Evolutionary conservation across 2,113 vertebrate genomes (phyloP).

Genomic region (Atlantisia rogersi): DNA sequence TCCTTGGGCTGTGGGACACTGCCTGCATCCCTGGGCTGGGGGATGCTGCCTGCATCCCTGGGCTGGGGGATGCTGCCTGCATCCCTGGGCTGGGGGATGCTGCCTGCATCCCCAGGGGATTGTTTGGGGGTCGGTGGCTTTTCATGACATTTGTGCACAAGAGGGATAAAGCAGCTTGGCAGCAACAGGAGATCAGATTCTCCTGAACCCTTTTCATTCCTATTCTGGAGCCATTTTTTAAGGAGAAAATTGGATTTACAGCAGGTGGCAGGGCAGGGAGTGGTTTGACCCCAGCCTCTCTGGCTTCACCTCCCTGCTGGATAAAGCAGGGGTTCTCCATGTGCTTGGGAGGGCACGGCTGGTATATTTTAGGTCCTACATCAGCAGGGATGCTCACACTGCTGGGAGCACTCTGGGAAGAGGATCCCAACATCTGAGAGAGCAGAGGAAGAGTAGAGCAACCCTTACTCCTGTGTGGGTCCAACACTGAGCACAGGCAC

Average conservation of each 20-base stretch:
- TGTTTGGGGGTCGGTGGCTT: rapidly evolving
- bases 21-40: too few relatives aligned
- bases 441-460: background rate
- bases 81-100: too few relatives aligned
- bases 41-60: too few relatives aligned
- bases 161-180: background rate
- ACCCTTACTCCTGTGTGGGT: rapidly evolving
- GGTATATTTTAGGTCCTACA: rapidly evolving
- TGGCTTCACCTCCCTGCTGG: background rate
- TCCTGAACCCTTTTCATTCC: background rate
- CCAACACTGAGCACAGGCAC: background rate
- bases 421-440: background rate
- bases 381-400: background rate
- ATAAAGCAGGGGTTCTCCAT: background rate
- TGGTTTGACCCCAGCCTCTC: rapidly evolving
- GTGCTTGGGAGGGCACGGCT: rapidly evolving
- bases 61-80: too few relatives aligned
- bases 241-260: background rate
- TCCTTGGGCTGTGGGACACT: background rate
- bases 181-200: background rate
- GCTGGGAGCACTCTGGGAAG: background rate
- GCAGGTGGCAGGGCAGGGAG: background rate
- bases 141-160: background rate
- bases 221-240: background rate
- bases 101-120: background rate